These are phyloP conservation scores for Parambassis ranga DNA, from an alignment of 2,797 vertebrate genomes.

Conservation along the genomic window DNA sequence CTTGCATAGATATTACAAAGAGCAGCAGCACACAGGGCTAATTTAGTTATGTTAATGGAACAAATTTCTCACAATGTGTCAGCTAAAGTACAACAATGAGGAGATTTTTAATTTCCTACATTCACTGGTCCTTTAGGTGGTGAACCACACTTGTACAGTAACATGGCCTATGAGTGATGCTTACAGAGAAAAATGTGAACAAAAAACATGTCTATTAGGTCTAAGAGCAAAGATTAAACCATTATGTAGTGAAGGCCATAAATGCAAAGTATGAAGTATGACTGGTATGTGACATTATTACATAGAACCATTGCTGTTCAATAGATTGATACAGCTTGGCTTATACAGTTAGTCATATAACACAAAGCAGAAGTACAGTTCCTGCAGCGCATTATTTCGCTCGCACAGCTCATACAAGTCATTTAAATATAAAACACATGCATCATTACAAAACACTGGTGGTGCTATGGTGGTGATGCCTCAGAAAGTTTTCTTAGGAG, in stretches of 20 bases:
- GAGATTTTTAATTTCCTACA: conserved; percentile 13
- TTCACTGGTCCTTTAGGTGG: conserved; percentile 36
- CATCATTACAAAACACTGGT: not conserved
- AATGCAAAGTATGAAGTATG: too few species aligned
- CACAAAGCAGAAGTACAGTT: not conserved
- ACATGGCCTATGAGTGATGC: conserved; percentile 9
- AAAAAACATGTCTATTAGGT: not conserved
- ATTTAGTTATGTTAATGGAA: too few species aligned
- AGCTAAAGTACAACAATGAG: too few species aligned
- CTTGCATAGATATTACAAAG: not conserved
- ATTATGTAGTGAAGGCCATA: too few species aligned
- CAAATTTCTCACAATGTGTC: too few species aligned
- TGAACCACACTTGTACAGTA: conserved; percentile 19
- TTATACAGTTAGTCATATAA: not conserved
- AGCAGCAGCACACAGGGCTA: not conserved
- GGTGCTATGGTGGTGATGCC: too few species aligned
- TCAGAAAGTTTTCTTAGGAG: too few species aligned
- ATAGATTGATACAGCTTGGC: not conserved
- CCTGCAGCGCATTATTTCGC: not conserved
- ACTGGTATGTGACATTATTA: not conserved
- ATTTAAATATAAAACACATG: conserved; percentile 1
- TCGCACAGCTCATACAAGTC: not conserved
- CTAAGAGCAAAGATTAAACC: not conserved
- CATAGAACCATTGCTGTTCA: not conserved
- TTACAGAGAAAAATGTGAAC: not conserved